Conservation (phyloP, 1,140 invertebrate genomes). For the Bombus affinis region DNA sequence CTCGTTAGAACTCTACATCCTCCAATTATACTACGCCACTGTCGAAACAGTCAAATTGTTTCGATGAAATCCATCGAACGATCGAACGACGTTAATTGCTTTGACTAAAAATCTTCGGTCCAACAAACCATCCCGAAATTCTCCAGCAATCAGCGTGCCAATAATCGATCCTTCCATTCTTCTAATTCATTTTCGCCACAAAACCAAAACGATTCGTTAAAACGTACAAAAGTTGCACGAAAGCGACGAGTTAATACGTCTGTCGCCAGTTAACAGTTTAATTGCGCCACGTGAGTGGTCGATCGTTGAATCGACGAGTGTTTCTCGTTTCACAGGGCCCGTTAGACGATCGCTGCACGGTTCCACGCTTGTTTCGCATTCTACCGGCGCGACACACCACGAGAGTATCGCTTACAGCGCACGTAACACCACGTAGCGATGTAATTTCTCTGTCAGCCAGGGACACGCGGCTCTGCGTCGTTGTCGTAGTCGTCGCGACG, state of each 20-base stretch:
- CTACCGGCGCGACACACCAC: neutral
- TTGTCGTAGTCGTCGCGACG: neutral
- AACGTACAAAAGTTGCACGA: no score
- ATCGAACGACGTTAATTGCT: no score
- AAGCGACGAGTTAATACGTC: neutral
- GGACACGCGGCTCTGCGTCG: conserved; percentile 3
- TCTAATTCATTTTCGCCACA: neutral
- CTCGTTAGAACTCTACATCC: no score
- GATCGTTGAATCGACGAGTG: conserved; percentile 17
- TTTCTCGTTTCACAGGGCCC: conserved; percentile 22
- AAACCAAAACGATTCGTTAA: no score
- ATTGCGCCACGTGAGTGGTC: neutral
- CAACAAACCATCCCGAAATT: no score
- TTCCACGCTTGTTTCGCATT: conserved; percentile 49
- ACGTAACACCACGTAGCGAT: conserved; percentile 58
- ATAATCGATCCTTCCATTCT: neutral
- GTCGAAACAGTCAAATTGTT: no score
- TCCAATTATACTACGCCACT: no score
- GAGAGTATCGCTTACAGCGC: conserved; percentile 57
- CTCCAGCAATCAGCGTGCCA: no score
- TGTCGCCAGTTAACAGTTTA: neutral
- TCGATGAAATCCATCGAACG: no score
- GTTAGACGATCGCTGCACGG: conserved; percentile 6
- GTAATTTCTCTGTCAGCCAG: conserved; percentile 58
- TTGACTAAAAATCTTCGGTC: no score